Base-by-base conservation (phyloP, 2,888 invertebrate species). In the Disparrhopalites patrizii region DNA sequence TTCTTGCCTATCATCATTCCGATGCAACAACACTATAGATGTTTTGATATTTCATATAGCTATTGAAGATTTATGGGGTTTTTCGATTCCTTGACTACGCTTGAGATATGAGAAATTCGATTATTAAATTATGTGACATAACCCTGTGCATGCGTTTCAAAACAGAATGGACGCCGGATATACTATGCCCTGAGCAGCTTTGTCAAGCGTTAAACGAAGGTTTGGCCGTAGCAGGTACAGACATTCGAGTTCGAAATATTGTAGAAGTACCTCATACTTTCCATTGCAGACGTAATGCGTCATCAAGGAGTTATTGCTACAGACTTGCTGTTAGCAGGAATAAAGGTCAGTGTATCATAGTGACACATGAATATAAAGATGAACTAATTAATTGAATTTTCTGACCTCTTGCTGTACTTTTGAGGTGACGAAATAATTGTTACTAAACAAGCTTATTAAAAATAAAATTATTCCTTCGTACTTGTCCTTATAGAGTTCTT, bases 221-320 rank as follows among this genome's bases (percentile, higher is more conserved):
- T 54, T 57, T 74, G 55, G 72, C 70, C 15, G 66, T 68, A 25
- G 64, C 67, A 47, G 47, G 61, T 18, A 65, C 68, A 23, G 73
- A 75, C 38, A 73, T 75, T 27, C 36, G 73, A n/a, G 60, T 73
- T 0, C 55, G 62, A 27, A 60, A 70, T 31, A 47, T 75, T 36
- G 68, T 72, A 7, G 69, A 75, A 69, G 72, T 75, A n/a, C 55
- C 60, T 5, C 23, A 20, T 1, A 65, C 68, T 20, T 72, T 72
- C 43, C 40, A 60, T 33, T 62, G 65, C 31, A 61, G 70, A 2
- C 7, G 36, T 15, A 66, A 62, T 8, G 72, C 69, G 0, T 58
- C 8, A n/a, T 71, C 72, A 4, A 31, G 75, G 33, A 66, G 63
- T 18, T 75, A 75, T 31, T 54, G 52, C 15, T 73, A 70, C 55